Evolutionary conservation across 2,797 vertebrate genomes (phyloP), one percentile per base, ranked within the genome.

Genomic region (Falco rusticolus): DNA sequence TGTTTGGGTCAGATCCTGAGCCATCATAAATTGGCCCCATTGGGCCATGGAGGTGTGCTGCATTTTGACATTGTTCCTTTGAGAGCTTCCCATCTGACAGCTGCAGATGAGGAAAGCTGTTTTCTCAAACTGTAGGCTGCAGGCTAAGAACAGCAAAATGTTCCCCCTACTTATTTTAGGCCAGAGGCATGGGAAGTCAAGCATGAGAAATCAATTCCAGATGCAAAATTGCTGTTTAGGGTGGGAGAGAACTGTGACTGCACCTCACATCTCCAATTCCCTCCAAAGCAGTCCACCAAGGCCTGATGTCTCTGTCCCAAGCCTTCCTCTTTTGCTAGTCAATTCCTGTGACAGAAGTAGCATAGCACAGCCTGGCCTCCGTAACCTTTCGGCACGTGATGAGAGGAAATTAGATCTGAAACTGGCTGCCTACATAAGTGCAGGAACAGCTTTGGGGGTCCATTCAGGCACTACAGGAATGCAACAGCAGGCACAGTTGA

Each of bases 31-130:
- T 18, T 83, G 74, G 43, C 16, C 43, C 56, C 66, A 7, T 13
- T 51, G 84, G 43, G 51, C 47, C 0, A 0, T 31, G 54, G 59
- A 50, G 9, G 18, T 63, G 29, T 0, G 0, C 20, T 90, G 68
- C n/a, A 11, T 87, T 94, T 93, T 85, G 48, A 89, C 41, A 13
- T 24, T 34, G 3, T 11, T 94, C 51, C 33, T 84, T 65, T 87
- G 77, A 82, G 50, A 74, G 39, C 54, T 76, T 90, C 18, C 15
- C 12, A 5, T 9, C 25, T 25, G 47, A 61, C 15, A 34, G 11
- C 16, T 16, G 8, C 13, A 60, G 41, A 7, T 37, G 54, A 60
- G 37, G 54, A 80, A 50, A 54, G 50, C 45, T 16, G 28, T 70
- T 91, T 79, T 53, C 61, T 71, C 20, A 43, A 72, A 56, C 10